Percentiles rank a stretch among this genome's conserved stretches.
phyloP scores from a whole-genome alignment of 2,113 vertebrate genomes.

The Lamprotornis superbus region DNA sequence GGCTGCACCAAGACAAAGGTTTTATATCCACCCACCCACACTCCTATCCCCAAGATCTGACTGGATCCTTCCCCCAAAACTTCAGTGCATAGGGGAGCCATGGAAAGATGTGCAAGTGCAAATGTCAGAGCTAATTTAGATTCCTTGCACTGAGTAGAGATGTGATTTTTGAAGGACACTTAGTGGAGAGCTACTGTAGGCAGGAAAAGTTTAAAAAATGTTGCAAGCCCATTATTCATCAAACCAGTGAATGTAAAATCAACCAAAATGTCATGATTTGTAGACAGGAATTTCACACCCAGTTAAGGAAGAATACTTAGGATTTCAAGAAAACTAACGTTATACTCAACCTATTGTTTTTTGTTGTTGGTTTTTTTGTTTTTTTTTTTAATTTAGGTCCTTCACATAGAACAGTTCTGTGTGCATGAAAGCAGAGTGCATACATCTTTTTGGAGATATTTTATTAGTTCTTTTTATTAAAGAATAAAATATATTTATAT shows the following conservation, averaged over 20 bases:
- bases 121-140: background rate
- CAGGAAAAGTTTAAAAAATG: constrained; percentile 1
- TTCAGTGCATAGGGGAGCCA: accelerated
- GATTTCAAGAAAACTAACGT: constrained; percentile 1
- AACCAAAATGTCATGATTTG: constrained; percentile 1
- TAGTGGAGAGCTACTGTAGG: background rate
- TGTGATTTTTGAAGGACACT: background rate
- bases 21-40: accelerated
- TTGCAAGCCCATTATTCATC: background rate
- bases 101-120: background rate
- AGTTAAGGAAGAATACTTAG: constrained; percentile 18
- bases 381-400: background rate
- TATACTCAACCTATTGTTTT: background rate
- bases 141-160: background rate
- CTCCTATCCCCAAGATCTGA: accelerated
- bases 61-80: background rate
- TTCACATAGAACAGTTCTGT: background rate
- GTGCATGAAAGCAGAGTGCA: background rate
- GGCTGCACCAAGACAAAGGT: background rate
- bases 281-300: constrained; percentile 29
- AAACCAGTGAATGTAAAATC: background rate
- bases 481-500: too few relatives aligned
- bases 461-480: background rate
- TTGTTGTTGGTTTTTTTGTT: background rate
- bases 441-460: background rate